Evolutionary conservation across 1,140 invertebrate genomes (phyloP).

Genomic region (Hestina assimilis): DNA sequence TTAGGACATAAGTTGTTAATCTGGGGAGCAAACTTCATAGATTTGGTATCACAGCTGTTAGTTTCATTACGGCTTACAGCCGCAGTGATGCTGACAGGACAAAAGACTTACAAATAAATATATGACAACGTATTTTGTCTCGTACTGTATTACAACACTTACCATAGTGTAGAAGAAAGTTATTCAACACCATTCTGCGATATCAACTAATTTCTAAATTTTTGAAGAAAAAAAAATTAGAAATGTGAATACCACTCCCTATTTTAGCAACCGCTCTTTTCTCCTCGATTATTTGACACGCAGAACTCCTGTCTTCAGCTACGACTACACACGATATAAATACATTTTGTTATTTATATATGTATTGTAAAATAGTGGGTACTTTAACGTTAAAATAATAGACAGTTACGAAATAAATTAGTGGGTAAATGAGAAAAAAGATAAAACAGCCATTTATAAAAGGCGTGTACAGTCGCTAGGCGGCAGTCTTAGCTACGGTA

Average conservation of each 20-base stretch:
- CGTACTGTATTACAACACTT: background rate
- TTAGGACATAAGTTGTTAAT: slow-evolving; percentile 53
- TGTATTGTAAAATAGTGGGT: no score
- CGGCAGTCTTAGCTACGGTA: no score
- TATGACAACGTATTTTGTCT: background rate
- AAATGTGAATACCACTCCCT: slow-evolving; percentile 35
- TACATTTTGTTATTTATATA: no score
- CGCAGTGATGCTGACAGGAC: background rate
- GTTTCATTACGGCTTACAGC: background rate
- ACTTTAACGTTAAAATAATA: no score
- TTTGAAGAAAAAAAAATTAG: background rate
- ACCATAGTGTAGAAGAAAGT: background rate
- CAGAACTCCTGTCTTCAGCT: slow-evolving; percentile 72
- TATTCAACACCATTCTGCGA: background rate
- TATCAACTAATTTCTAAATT: background rate
- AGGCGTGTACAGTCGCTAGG: no score
- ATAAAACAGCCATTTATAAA: no score
- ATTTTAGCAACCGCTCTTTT: slow-evolving; percentile 36
- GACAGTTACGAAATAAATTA: no score
- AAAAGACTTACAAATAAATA: background rate
- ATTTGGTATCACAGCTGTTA: background rate
- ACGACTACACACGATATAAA: slow-evolving; percentile 43
- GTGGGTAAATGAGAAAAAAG: no score
- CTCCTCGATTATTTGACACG: slow-evolving; percentile 71
- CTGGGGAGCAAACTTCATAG: slow-evolving; percentile 37